Percentiles rank a stretch among this genome's conserved stretches.
Evolutionary conservation across 2,797 vertebrate species (phyloP).

Genomic region (Cryptoblepharus egeriae): DNA sequence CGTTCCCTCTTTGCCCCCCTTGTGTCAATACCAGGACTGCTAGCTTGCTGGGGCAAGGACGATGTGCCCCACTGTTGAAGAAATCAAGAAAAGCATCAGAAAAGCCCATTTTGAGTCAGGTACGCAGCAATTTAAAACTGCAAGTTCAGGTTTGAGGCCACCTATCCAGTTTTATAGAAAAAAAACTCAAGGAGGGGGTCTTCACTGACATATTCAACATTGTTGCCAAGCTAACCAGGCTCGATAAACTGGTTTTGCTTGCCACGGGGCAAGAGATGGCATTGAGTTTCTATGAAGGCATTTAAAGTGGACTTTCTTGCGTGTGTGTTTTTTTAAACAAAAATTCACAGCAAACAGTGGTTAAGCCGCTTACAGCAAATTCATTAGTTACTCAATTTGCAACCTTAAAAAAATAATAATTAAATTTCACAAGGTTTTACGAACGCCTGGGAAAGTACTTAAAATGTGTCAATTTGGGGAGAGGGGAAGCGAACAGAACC

Average conservation of each 20-base stretch:
- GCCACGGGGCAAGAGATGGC: slow-evolving; percentile 48
- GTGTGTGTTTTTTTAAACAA: slow-evolving; percentile 37
- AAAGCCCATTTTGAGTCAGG: too few species aligned
- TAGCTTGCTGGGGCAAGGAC: too few species aligned
- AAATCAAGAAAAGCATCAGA: too few species aligned
- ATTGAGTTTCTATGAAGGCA: slow-evolving; percentile 65
- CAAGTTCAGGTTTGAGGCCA: too few species aligned
- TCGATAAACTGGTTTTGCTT: slow-evolving; percentile 50
- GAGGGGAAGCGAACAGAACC: slow-evolving; percentile 1
- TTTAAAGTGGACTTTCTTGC: slow-evolving; percentile 72
- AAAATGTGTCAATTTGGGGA: too few species aligned
- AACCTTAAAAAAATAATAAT: slow-evolving; percentile 54
- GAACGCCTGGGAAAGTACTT: slow-evolving; percentile 57
- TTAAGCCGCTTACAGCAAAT: slow-evolving; percentile 72
- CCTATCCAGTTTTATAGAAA: too few species aligned
- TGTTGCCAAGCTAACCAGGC: slow-evolving; percentile 19
- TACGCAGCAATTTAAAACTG: too few species aligned
- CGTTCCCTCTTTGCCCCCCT: too few species aligned
- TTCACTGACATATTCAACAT: slow-evolving; percentile 38
- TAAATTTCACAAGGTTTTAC: slow-evolving; percentile 1
- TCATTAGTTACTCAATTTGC: slow-evolving; percentile 68
- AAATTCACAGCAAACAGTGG: slow-evolving; percentile 68
- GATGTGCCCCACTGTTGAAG: too few species aligned
- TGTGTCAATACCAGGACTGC: too few species aligned
- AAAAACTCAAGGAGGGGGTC: neutral